Conservation (phyloP, 2,888 invertebrate species). For the Silvanus unidentatus region DNA sequence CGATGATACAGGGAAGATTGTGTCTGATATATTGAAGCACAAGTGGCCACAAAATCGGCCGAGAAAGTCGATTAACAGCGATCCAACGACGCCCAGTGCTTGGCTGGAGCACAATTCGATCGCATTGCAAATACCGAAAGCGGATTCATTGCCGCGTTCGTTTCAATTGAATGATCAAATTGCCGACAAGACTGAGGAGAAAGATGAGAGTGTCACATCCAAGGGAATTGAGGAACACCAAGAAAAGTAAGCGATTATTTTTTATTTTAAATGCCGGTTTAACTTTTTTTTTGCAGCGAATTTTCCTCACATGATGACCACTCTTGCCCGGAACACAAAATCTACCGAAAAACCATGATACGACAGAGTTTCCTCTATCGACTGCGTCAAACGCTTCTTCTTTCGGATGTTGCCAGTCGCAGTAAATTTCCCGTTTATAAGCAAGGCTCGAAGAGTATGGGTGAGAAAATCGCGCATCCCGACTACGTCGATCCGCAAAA, state of each 20-base stretch:
- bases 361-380: slow-evolving; percentile 55
- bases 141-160: slow-evolving; percentile 72
- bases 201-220: slow-evolving; percentile 28
- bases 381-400: slow-evolving; percentile 47
- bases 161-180: slow-evolving; percentile 61
- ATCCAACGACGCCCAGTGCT: slow-evolving; percentile 57
- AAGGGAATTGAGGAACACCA: slow-evolving; percentile 35
- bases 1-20: slow-evolving; percentile 68
- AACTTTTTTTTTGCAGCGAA: slow-evolving; percentile 37
- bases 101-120: slow-evolving; percentile 57
- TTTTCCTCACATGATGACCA: slow-evolving; percentile 40
- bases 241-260: slow-evolving; percentile 33
- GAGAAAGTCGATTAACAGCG: slow-evolving; percentile 49
- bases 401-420: slow-evolving; percentile 40
- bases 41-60: slow-evolving; percentile 62
- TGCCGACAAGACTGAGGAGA: slow-evolving; percentile 36
- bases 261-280: neutral
- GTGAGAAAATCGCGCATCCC: slow-evolving; percentile 81
- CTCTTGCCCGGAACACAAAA: slow-evolving; percentile 68
- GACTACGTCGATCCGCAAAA: slow-evolving; percentile 81
- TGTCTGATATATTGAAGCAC: slow-evolving; percentile 75
- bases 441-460: slow-evolving; percentile 75
- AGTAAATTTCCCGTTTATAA: slow-evolving; percentile 56
- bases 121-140: slow-evolving; percentile 65
- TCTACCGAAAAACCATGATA: slow-evolving; percentile 62